Evolutionary conservation across 1,140 invertebrate species (phyloP).

Genomic region (Hyposmocoma kahamanoa): DNA sequence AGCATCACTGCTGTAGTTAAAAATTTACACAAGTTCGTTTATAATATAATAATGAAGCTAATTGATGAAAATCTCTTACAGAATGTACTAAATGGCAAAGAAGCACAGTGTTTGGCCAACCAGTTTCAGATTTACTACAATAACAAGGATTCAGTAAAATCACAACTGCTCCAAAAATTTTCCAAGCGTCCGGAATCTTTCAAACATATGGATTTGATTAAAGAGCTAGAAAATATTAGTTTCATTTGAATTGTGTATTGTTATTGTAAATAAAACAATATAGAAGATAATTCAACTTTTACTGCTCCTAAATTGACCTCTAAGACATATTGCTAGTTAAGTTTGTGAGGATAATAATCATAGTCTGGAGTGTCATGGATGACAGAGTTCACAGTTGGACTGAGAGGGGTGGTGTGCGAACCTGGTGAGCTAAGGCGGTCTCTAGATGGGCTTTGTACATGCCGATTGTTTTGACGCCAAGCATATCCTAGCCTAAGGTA

Average conservation of each 20-base stretch:
- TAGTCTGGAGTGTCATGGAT: slow-evolving; percentile 44
- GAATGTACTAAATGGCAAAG: slow-evolving; percentile 83
- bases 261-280: not conserved
- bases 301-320: not conserved
- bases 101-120: slow-evolving; percentile 90
- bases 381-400: slow-evolving; percentile 5
- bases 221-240: slow-evolving; percentile 83
- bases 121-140: slow-evolving; percentile 90
- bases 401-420: not conserved
- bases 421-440: not conserved
- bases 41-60: no score
- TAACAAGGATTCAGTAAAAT: slow-evolving; percentile 77
- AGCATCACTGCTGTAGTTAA: no score
- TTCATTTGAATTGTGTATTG: slow-evolving; percentile 28
- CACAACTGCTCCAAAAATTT: slow-evolving; percentile 82
- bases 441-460: no score
- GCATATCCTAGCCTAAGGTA: slow-evolving; percentile 1
- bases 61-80: no score
- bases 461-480: no score
- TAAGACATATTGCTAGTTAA: slow-evolving; percentile 22
- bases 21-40: no score
- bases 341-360: slow-evolving; percentile 49
- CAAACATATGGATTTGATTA: slow-evolving; percentile 88
- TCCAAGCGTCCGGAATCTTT: slow-evolving; percentile 83
- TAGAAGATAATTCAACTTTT: not conserved